phyloP scores from a whole-genome alignment of 2,113 vertebrate species.

The Myotis davidii region DNA sequence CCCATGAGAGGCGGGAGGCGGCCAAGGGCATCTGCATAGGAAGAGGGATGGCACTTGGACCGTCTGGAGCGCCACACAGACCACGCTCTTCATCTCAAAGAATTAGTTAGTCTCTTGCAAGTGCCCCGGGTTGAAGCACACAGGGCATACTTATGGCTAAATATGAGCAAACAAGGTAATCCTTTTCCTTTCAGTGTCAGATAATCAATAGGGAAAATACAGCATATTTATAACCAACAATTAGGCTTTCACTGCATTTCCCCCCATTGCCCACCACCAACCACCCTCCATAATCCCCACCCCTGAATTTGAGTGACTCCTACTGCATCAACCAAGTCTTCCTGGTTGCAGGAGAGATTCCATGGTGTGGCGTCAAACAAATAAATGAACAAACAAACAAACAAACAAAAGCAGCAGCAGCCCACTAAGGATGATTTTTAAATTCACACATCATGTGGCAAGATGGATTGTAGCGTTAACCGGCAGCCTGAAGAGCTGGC shows the following conservation, averaged over 20 bases:
- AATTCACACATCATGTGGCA: not conserved
- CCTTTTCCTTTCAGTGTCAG: constrained; percentile 32
- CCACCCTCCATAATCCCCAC: not conserved
- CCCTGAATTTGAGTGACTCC: not conserved
- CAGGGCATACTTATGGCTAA: constrained; percentile 37
- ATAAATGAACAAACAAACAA: no score
- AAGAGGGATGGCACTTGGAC: accelerated
- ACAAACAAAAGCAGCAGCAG: no score
- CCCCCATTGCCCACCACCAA: not conserved
- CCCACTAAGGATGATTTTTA: not conserved
- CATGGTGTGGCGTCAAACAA: not conserved
- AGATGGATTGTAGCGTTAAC: constrained; percentile 7
- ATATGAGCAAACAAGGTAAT: constrained; percentile 54
- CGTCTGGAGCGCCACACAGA: not conserved
- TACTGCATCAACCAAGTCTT: not conserved
- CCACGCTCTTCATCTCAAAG: not conserved
- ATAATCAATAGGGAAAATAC: constrained; percentile 57
- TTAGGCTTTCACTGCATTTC: not conserved
- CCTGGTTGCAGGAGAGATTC: not conserved
- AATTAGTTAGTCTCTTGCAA: constrained; percentile 21
- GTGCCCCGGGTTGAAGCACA: not conserved
- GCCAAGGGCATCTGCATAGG: not conserved
- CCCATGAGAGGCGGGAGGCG: not conserved
- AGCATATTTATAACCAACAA: constrained; percentile 68
- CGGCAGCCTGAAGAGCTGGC: not conserved